Percentiles rank a stretch among this genome's conserved stretches.
Conservation (phyloP, 2,797 vertebrate genomes). For the Pangasius djambal region DNA sequence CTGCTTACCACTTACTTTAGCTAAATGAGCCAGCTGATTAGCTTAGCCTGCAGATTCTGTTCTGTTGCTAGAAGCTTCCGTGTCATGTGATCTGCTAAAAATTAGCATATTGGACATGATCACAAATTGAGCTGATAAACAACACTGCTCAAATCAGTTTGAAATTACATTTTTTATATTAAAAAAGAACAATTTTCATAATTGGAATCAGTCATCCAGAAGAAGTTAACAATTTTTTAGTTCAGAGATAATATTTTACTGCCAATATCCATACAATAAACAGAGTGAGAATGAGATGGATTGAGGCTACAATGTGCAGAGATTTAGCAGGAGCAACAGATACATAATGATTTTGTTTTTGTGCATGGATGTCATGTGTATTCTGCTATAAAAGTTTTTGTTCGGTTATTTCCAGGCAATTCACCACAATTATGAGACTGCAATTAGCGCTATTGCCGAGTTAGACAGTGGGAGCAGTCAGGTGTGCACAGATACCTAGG, state of each 20-base stretch:
- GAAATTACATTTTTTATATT: background rate
- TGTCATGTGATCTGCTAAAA: background rate
- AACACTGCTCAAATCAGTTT: background rate
- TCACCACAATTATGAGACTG: slow-evolving; percentile 14
- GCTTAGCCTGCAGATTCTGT: no score
- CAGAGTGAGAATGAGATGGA: background rate
- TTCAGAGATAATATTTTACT: background rate
- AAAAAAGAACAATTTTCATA: background rate
- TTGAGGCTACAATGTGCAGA: background rate
- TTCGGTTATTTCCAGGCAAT: slow-evolving; percentile 27
- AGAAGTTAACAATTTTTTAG: background rate
- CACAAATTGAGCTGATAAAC: background rate
- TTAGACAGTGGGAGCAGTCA: slow-evolving; percentile 11
- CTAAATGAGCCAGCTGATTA: background rate
- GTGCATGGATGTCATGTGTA: background rate
- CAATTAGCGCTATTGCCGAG: slow-evolving; percentile 14
- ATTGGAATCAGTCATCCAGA: background rate
- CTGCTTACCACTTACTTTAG: background rate
- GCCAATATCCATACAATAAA: background rate
- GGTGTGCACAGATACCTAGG: slow-evolving; percentile 18
- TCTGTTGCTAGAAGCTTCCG: background rate
- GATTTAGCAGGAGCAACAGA: background rate
- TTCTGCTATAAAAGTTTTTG: background rate
- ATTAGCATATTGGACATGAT: background rate
- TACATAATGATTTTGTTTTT: slow-evolving; percentile 14